phyloP scores from a whole-genome alignment of 2,888 invertebrate species.

The Hololepta plana region DNA sequence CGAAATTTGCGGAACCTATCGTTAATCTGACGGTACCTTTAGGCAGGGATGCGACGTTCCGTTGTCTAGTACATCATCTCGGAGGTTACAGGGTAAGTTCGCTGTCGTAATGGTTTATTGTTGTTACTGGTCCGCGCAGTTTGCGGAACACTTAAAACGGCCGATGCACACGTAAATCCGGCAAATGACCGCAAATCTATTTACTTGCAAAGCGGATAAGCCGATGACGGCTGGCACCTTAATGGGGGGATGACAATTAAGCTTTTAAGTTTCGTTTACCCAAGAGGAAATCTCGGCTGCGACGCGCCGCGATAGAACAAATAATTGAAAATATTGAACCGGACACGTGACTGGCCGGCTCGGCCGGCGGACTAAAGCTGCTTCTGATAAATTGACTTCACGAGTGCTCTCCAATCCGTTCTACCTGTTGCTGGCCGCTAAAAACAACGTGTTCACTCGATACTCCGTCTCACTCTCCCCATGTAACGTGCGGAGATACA shows the following conservation, averaged over 20 bases:
- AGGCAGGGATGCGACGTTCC: constrained; percentile 74
- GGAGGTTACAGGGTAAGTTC: constrained; percentile 74
- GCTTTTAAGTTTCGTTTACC: no score
- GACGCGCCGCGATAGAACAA: constrained; percentile 10
- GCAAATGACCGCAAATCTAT: no score
- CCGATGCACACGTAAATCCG: no score
- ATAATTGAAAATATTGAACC: constrained; percentile 14
- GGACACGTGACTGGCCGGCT: constrained; percentile 12
- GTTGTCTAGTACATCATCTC: constrained; percentile 70
- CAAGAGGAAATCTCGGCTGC: constrained; percentile 2
- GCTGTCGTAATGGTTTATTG: no score
- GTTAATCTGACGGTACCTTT: constrained; percentile 69
- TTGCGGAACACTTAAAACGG: no score
- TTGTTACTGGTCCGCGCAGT: no score
- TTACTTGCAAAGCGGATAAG: no score
- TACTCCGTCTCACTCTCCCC: no score
- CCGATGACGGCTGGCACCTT: no score
- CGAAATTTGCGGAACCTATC: constrained; percentile 70
- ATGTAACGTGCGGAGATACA: no score
- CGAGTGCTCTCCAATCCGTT: constrained; percentile 19
- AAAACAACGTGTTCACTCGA: constrained; percentile 17
- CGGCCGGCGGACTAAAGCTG: constrained; percentile 12
- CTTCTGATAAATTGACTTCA: constrained; percentile 22
- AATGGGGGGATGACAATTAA: no score
- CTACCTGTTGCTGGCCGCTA: constrained; percentile 21